Percentiles rank a stretch among this genome's conserved stretches.
phyloP scores from a whole-genome alignment of 1,140 invertebrate species.

The Drosophila parvula region DNA sequence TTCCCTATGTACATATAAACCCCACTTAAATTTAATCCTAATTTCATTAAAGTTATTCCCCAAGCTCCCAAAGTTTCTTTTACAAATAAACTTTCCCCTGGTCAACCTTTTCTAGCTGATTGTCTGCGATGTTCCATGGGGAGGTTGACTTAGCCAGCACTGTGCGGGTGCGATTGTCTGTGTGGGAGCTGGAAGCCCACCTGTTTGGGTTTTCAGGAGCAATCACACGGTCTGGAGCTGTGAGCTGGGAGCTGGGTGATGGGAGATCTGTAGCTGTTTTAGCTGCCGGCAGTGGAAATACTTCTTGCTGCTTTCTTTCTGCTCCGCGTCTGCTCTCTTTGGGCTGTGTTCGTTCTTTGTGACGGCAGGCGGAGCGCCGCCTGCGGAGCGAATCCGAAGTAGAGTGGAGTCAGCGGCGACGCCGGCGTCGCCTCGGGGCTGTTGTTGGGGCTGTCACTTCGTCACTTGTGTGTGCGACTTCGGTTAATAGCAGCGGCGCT shows the following conservation, averaged over 20 bases:
- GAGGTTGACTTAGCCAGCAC: conserved; percentile 3
- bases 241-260: conserved; percentile 1
- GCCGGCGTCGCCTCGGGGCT: conserved; percentile 21
- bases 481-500: conserved; percentile 65
- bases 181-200: conserved; percentile 42
- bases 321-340: conserved; percentile 33
- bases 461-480: conserved; percentile 32
- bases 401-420: conserved; percentile 48
- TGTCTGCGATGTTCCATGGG: neutral
- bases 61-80: too few species aligned
- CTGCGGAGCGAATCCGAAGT: conserved; percentile 16
- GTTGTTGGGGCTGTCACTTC: conserved; percentile 21
- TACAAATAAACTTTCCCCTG: neutral
- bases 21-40: too few species aligned
- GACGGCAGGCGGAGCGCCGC: conserved; percentile 17
- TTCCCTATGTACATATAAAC: too few species aligned
- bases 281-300: conserved; percentile 53
- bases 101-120: neutral
- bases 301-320: conserved; percentile 68
- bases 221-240: conserved; percentile 67
- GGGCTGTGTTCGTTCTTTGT: conserved; percentile 72
- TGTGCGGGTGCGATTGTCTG: conserved; percentile 18
- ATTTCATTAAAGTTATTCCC: too few species aligned
- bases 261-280: conserved; percentile 4
- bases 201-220: conserved; percentile 73